Evolutionary conservation across 1,140 invertebrate species (phyloP), one percentile per base, ranked within the genome.

Genomic region (Charaxes varanes): DNA sequence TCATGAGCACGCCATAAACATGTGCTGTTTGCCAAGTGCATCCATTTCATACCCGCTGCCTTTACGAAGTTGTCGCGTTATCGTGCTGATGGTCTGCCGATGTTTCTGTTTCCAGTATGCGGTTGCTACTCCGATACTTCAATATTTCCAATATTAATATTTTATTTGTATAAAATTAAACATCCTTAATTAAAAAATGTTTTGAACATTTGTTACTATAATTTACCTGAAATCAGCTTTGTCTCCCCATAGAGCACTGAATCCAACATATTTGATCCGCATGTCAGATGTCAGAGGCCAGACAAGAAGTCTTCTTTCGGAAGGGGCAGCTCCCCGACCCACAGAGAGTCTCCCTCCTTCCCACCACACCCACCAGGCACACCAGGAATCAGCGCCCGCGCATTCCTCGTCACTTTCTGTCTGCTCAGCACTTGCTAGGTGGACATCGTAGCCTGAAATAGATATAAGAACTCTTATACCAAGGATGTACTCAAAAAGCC

Each of bases 361-460:
- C 89, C 88, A 89, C 55, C 84, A 86, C 2, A 89, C 73, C 89
- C 88, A 89, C 67, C 87, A 89, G 0, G 87, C 86, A 21, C 82
- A 82, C 77, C 86, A 87, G 7, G 84, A 60, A 11, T 84, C 80
- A 0, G 45, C 47, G 0, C 65, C 63, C 19, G 85, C 60, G 35
- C 86, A 86, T 41, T 79, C 79, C 7, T 67, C 63, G 12, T 71
- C 71, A 4, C 50, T 80, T 31, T 81, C 84, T 0, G 87, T 87
- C 21, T 87, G 87, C 30, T 84, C 71, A 1, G 73, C 79, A 27
- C 82, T 87, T 2, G 83, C 80, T 31, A 90, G 56, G 40, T 88
- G 88, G 0, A 89, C 85, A 8, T 87, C 86, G 53, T 88, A 88
- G 2, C 85, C 88, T 90, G 65, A 8, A 61, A 62, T n/a, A n/a